Conservation (phyloP, 2,797 vertebrate genomes). For the Mus caroli region DNA sequence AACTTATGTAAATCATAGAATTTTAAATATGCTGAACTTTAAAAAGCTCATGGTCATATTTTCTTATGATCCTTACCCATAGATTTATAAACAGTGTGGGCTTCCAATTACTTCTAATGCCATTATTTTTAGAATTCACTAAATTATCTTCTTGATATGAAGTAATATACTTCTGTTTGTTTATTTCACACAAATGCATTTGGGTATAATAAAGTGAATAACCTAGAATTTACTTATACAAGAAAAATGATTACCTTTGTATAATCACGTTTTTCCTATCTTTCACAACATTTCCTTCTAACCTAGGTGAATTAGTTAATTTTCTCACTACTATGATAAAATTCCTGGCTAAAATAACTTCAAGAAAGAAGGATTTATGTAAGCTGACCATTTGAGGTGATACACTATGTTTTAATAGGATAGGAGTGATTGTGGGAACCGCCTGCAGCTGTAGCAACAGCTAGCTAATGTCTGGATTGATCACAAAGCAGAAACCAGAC, state of each 20-base stretch:
- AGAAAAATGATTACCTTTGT: too few relatives aligned
- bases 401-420: not conserved
- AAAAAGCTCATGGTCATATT: not conserved
- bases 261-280: slow-evolving; percentile 3
- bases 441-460: not conserved
- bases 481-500: not conserved
- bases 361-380: not conserved
- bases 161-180: slow-evolving; percentile 46
- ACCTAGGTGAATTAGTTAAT: not conserved
- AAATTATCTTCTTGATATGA: slow-evolving; percentile 33
- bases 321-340: not conserved
- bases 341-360: not conserved
- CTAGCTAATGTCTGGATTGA: not conserved
- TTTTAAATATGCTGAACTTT: slow-evolving; percentile 33
- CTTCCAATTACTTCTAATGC: slow-evolving; percentile 43
- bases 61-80: not conserved
- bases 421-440: not conserved
- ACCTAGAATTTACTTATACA: slow-evolving; percentile 26
- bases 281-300: slow-evolving; percentile 57
- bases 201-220: slow-evolving; percentile 54
- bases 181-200: slow-evolving; percentile 49
- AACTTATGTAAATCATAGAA: not conserved
- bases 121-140: slow-evolving; percentile 24
- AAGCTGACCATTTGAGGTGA: not conserved
- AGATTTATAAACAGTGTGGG: slow-evolving; percentile 43